A percentile compares a stretch with the other conserved stretches of the same genome.
Conservation (phyloP, 1,140 invertebrate species). For the Steinernema feltiae region DNA sequence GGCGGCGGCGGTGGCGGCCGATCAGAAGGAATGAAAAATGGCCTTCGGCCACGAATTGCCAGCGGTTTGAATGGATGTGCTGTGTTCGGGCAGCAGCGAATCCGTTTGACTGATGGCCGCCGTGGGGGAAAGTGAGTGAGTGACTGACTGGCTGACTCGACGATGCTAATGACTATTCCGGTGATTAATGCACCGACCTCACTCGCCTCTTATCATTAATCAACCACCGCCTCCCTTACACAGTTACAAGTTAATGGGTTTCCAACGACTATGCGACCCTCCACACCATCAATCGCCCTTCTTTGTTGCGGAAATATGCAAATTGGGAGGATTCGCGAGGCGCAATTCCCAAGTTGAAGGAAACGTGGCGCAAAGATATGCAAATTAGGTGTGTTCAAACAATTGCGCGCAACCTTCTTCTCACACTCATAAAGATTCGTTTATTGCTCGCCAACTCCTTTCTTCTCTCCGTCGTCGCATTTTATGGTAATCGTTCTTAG, state of each 20-base stretch:
- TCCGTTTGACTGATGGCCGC: constrained; percentile 14
- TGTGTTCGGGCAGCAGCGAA: constrained; percentile 10
- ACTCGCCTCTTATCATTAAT: constrained; percentile 12
- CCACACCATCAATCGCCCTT: not conserved
- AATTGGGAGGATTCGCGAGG: too few relatives aligned
- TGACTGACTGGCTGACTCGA: constrained; percentile 7
- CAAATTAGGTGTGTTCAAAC: not conserved
- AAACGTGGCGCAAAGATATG: too few relatives aligned
- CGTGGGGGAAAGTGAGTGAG: constrained; percentile 8
- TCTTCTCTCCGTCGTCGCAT: not conserved
- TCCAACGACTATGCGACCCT: not conserved
- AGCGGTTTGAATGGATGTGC: constrained; percentile 13
- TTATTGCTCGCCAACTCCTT: not conserved
- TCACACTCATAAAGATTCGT: not conserved
- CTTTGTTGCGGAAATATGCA: not conserved
- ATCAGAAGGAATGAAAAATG: constrained; percentile 14
- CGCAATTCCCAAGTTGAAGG: too few relatives aligned
- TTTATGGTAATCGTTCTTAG: not conserved
- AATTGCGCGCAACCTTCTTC: not conserved
- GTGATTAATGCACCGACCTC: constrained; percentile 12
- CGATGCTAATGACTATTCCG: constrained; percentile 15
- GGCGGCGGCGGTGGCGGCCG: not conserved
- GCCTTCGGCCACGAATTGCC: not conserved
- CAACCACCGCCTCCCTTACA: not conserved
- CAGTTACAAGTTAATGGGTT: constrained; percentile 14